Evolutionary conservation across 2,113 vertebrate genomes (phyloP).

Genomic region (Tauraco erythrolophus): DNA sequence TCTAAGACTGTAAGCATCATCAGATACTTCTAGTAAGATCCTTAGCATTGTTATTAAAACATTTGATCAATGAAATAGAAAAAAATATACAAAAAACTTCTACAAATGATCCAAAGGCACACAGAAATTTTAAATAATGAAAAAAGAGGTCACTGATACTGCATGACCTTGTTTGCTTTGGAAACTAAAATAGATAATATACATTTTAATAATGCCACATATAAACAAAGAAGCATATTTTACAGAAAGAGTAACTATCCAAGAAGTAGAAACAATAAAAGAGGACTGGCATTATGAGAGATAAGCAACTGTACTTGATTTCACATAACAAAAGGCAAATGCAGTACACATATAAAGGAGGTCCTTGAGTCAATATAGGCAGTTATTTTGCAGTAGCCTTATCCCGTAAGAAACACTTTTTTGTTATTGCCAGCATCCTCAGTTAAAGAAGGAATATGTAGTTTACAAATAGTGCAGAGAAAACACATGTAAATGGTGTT

Average conservation of each 20-base stretch:
- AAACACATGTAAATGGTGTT: neutral
- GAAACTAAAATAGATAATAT: neutral
- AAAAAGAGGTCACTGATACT: neutral
- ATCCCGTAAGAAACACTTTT: neutral
- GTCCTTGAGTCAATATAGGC: neutral
- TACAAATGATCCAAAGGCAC: neutral
- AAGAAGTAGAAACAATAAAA: neutral
- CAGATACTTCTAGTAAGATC: neutral
- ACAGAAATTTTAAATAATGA: neutral
- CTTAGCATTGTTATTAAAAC: neutral
- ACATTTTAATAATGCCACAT: neutral
- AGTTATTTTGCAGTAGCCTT: neutral
- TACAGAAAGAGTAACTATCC: neutral
- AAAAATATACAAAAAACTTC: neutral
- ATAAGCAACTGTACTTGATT: neutral
- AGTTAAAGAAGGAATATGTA: neutral
- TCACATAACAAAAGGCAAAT: neutral
- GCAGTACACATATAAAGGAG: neutral
- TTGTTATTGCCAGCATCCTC: neutral
- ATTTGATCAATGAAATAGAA: neutral
- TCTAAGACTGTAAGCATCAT: neutral
- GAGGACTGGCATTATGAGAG: neutral
- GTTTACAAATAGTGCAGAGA: neutral
- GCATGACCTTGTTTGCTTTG: neutral
- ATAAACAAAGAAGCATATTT: neutral